Evolutionary conservation across 2,113 vertebrate genomes (phyloP).

Genomic region (Cygnus atratus): DNA sequence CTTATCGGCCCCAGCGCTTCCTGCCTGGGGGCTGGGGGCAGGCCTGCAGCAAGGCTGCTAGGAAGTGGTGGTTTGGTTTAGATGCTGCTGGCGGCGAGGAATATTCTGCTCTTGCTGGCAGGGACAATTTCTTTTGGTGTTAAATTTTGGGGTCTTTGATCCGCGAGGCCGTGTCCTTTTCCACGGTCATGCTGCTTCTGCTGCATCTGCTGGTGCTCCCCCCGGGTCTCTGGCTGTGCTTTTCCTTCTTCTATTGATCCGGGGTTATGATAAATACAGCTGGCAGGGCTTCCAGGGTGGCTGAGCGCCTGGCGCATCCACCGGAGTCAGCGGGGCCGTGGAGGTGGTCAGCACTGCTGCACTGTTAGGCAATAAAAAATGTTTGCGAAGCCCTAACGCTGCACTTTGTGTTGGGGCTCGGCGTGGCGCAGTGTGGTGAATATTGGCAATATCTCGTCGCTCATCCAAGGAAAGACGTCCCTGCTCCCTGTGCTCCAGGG

Average conservation of each 20-base stretch:
- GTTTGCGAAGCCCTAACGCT: background rate
- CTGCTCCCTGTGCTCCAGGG: background rate
- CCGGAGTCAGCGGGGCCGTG: background rate
- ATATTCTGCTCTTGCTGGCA: background rate
- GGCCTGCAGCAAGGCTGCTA: background rate
- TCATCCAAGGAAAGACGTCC: accelerated
- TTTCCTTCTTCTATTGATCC: conserved; percentile 43
- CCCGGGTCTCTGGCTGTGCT: background rate
- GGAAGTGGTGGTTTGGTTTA: background rate
- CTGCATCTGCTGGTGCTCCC: background rate
- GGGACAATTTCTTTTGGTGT: background rate
- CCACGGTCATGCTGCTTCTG: background rate
- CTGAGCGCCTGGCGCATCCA: background rate
- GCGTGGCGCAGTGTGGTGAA: background rate
- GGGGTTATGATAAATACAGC: conserved; percentile 33
- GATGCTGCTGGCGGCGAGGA: background rate
- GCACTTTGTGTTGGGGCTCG: background rate
- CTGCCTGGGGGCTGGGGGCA: background rate
- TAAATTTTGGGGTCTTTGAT: background rate
- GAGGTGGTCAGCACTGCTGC: background rate
- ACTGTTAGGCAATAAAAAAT: background rate
- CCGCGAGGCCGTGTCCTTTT: background rate
- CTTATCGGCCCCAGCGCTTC: background rate
- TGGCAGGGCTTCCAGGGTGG: background rate
- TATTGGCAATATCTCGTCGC: background rate